Evolutionary conservation across 2,888 invertebrate species (phyloP), one percentile per base, ranked within the genome.

Genomic region (Drosophila mercatorum): DNA sequence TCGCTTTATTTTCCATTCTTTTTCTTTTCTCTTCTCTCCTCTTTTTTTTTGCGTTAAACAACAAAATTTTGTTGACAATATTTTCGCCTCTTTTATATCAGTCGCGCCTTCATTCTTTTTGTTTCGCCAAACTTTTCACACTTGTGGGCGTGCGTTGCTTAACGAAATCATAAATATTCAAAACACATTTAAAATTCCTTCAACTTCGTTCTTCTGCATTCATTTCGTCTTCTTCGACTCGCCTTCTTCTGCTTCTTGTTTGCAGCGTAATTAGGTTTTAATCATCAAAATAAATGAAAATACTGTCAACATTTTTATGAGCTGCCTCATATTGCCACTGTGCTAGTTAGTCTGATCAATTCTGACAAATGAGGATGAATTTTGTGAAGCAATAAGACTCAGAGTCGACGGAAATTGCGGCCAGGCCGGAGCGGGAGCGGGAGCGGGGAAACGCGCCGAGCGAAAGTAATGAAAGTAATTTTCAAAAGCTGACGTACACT

Each of bases 141-240:
- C 67, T 76, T 73, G 61, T 63, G 68, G 70, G 60, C 58, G 71
- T 71, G 51, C 10, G 38, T 28, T 47, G 59, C 22, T 58, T 71
- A 77, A 79, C 70, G 68, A 77, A 72, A 75, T 72, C 83, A 90
- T 86, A 90, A 86, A 86, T 86, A 86, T 86, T 88, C 86, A 90
- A 86, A 90, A 81, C 90, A 83, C 90, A 86, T 90, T 89, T 72
- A 81, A 90, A 88, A 88, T 86, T 86, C 76, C 43, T 56, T 75
- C 69, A 67, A 70, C n/a, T 51, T 47, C 1, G 68, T 56, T 36
- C 41, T 66, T 17, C 8, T 41, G 73, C 62, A 52, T 52, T 52
- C 22, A 14, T 46, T 26, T 46, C 46, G 22, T 46, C 44, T n/a
- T 8, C 3, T 43, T 43, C 43, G 17, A 43, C 41, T 44, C 31